Conservation (phyloP, 1,140 invertebrate species). For the Cydia pomonella region DNA sequence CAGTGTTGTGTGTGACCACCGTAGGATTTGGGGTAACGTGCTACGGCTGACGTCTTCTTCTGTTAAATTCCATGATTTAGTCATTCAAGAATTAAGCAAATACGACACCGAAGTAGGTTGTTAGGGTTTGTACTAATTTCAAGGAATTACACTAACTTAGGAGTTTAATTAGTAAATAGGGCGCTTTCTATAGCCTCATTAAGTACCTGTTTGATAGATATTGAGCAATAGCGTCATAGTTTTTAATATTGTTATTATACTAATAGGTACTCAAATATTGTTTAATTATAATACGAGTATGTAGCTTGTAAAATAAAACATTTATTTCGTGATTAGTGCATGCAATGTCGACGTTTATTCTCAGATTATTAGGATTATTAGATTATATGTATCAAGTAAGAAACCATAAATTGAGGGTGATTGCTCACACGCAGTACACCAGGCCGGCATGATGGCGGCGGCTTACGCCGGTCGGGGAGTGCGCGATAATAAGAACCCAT, state of each 20-base stretch:
- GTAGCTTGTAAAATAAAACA: neutral
- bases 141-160: neutral
- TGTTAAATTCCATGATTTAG: neutral
- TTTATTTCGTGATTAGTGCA: neutral
- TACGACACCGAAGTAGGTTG: neutral
- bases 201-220: neutral
- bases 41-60: slow-evolving; percentile 1
- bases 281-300: neutral
- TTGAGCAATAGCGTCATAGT: neutral
- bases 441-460: neutral
- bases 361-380: neutral
- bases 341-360: neutral
- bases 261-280: neutral
- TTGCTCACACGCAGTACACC: slow-evolving; percentile 28
- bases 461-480: slow-evolving; percentile 30
- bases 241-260: neutral
- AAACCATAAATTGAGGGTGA: slow-evolving; percentile 20
- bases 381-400: neutral
- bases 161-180: neutral
- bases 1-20: slow-evolving; percentile 26
- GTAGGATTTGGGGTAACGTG: slow-evolving; percentile 3
- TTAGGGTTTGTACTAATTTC: neutral
- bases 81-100: slow-evolving; percentile 3
- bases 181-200: neutral
- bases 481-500: slow-evolving; percentile 27